Base-by-base conservation (phyloP, 2,113 vertebrate species). In the Sceloporus undulatus region DNA sequence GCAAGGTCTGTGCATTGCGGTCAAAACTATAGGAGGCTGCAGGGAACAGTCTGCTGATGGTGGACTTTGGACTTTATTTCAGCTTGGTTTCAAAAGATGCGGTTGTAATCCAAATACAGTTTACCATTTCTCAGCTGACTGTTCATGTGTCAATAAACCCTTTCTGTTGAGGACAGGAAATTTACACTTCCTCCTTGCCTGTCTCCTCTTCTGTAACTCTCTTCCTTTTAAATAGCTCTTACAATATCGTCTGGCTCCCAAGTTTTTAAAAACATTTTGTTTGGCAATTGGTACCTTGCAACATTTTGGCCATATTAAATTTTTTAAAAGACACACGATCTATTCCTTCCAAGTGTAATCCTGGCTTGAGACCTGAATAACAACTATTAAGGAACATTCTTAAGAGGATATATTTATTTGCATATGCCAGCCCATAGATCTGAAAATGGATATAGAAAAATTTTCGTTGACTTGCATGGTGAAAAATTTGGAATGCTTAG, bases 391-490 rank as follows among this genome's bases (percentile, higher is more conserved):
- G 9, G 27, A 66, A 40, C 38, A 27, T 4, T 23, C 25, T 34
- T 48, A 42, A 1, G 11, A 4, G 18, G 38, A 52, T 25, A 34
- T 38, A 78, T 68, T 52, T 78, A 86, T 52, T 68, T 78, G 54
- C 56, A 40, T 85, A 19, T 75, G 11, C n/a, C 62, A n/a, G 65
- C 81, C 76, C 27, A 29, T 62, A 73, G 38, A 56, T 79, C 89
- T 70, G 66, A 75, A 82, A 52, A 77, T 59, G 21, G 76, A 83
- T n/a, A n/a, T 79, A 83, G 73, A 85, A 93, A 87, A 84, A 79
- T 73, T 92, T 93, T 84, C 87, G 94, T 82, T 92, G 91, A 93
- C 89, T 91, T 94, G 70, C 71, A 94, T 91, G 93, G 90, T 93
- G 95, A 93, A 86, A 91, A 87, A 77, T 5, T 56, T 73, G 54